phyloP scores from a whole-genome alignment of 2,113 vertebrate genomes.

The Albula glossodonta region DNA sequence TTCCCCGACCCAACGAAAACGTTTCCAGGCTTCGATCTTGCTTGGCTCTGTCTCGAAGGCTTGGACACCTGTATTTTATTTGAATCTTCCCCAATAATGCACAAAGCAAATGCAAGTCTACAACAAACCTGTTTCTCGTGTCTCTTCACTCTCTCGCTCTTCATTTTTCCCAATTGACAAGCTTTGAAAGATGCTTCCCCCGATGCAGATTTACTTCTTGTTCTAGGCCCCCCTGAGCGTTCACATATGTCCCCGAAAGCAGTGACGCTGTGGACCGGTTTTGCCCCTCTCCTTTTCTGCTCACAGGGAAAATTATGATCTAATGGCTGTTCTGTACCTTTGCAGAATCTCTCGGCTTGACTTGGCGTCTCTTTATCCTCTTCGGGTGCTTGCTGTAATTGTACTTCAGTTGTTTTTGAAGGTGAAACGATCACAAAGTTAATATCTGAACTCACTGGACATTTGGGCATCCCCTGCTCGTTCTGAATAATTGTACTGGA shows the following conservation, averaged over 20 bases:
- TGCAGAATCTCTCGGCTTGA: background rate
- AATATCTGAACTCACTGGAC: background rate
- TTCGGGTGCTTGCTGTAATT: background rate
- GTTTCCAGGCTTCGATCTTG: background rate
- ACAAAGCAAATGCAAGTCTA: conserved; percentile 4
- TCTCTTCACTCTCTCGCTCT: background rate
- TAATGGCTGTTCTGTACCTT: conserved; percentile 1
- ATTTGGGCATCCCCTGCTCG: background rate
- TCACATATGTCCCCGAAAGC: background rate
- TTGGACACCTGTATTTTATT: background rate
- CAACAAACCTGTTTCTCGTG: conserved; percentile 7
- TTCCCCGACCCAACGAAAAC: background rate
- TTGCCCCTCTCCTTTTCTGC: background rate
- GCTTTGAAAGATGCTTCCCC: background rate
- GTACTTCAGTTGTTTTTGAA: background rate
- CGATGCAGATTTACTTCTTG: conserved; percentile 3
- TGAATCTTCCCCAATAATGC: background rate
- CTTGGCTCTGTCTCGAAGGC: background rate
- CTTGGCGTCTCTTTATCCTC: background rate
- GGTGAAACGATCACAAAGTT: background rate
- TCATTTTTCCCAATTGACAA: background rate
- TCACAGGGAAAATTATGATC: background rate
- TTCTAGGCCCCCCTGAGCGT: background rate
- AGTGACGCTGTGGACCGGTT: background rate
- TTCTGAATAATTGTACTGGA: background rate